phyloP scores from a whole-genome alignment of 2,888 invertebrate genomes.

The Cephus spinipes region DNA sequence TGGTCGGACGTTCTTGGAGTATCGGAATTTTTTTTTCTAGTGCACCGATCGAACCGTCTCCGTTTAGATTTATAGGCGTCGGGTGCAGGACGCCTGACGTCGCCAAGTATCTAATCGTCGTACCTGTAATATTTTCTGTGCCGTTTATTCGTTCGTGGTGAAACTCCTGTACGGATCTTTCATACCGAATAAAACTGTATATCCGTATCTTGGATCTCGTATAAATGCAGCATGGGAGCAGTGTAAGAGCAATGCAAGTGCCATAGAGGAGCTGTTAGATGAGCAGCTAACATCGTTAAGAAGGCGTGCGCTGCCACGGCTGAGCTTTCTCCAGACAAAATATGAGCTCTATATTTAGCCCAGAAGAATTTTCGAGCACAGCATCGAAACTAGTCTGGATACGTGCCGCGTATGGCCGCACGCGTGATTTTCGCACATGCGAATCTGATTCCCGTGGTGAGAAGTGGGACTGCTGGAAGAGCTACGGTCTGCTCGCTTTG shows the following conservation, averaged over 20 bases:
- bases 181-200: background rate
- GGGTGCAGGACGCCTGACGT: background rate
- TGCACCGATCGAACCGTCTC: background rate
- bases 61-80: background rate
- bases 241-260: too few species aligned
- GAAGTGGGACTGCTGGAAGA: background rate
- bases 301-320: background rate
- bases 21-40: background rate
- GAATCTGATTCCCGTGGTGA: background rate
- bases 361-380: slow-evolving; percentile 48
- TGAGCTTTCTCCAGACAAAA: slow-evolving; percentile 29
- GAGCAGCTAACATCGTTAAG: background rate
- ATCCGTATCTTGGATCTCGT: background rate
- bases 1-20: background rate
- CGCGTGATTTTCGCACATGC: slow-evolving; percentile 42
- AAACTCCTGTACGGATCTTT: background rate
- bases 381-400: background rate
- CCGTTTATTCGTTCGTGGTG: background rate
- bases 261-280: background rate
- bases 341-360: slow-evolving; percentile 59
- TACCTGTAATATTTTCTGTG: background rate
- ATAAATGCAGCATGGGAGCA: background rate
- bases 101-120: background rate
- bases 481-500: background rate
- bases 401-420: background rate